Evolutionary conservation across 2,888 invertebrate species (phyloP), one percentile per base, ranked within the genome.

Genomic region (Drosophila ustulata): DNA sequence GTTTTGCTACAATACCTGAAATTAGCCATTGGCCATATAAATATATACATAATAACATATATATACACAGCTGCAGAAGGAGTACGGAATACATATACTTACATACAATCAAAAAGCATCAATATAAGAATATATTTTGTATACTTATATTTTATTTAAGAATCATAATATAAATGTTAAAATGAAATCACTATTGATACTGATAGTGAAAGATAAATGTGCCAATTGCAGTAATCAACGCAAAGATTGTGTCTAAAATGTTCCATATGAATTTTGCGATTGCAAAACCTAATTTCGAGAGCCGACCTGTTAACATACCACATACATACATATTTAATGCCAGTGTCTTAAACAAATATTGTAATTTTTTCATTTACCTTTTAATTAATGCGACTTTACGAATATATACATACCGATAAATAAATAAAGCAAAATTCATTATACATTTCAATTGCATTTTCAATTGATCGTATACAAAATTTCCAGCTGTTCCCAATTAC

Each of bases 131-230:
- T 78, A 80, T 82, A 82, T 82, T 87, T 82, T 88, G 82, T 82
- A 87, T 85, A 78, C 86, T 75, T 80, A 67, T 68, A 72, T 79
- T 88, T 88, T 88, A 85, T 82, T 86, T 88, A 83, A 82, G 88
- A 82, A 84, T 82, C 80, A 78, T 68, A 79, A 82, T 61, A 58
- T 82, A 77, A 88, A 49, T 70, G 63, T 64, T 66, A 57, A 71
- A 51, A 64, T 49, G 59, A 59, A 59, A 41, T 13, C 4, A n/a
- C 34, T 34, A 11, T 2, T 37, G 37, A 37, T n/a, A 32, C 3
- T 3, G n/a, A 50, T 7, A 37, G 46, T 7, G 4, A 8, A 63
- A 57, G 26, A 41, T 8, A 69, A 71, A 80, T 26, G 83, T 83
- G 83, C 83, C 83, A 83, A 82, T 57, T 64, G 77, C 65, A 57